Base-by-base conservation (phyloP, 2,797 vertebrate species). In the Mormyrus proboscirostris region DNA sequence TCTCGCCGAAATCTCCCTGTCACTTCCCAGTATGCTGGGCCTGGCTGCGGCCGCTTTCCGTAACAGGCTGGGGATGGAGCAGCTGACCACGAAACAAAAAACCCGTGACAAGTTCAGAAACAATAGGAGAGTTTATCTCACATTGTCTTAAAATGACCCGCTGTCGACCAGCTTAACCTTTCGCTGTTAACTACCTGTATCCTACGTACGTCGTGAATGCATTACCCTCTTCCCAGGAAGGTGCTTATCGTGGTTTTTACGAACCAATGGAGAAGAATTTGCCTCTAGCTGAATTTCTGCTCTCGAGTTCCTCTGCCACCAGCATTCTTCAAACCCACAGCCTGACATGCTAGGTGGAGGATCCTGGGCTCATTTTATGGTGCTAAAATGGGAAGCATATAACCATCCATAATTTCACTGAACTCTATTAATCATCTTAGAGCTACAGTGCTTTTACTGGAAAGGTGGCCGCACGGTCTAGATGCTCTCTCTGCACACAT, bases 391-490 rank as follows among this genome's bases (percentile, higher is more conserved):
- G 38, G 76, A 84, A 8, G 44, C 2, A 2, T 47, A n/a, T 22
- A 25, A 51, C 44, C 41, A 51, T 84, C 82, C 82, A 84, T 84
- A 84, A 84, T 84, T 51, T 49, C 82, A 84, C 82, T 49, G 82
- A 51, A 84, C 22, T 29, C 49, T 51, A 84, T 29, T 29, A 50
- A 84, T 51, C 82, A 51, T 84, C 82, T 25, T 44, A 84, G 82
- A 8, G 44, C 47, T 12, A 25, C 22, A 25, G n/a, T 50, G 82
- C 47, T 22, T 84, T 84, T 82, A 44, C 38, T 47, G 38, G 33
- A 79, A 79, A 44, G 41, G 73, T 19, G 16, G 38, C 7, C 38
- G 4, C 1, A 12, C 33, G 14, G 5, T 76, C 69, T 41, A 4
- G 12, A 73, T 38, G 16, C 38, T 8, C 16, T 16, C 73, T 9